Evolutionary conservation across 2,888 invertebrate species (phyloP), one percentile per base, ranked within the genome.

Genomic region (Agonopterix arenella): DNA sequence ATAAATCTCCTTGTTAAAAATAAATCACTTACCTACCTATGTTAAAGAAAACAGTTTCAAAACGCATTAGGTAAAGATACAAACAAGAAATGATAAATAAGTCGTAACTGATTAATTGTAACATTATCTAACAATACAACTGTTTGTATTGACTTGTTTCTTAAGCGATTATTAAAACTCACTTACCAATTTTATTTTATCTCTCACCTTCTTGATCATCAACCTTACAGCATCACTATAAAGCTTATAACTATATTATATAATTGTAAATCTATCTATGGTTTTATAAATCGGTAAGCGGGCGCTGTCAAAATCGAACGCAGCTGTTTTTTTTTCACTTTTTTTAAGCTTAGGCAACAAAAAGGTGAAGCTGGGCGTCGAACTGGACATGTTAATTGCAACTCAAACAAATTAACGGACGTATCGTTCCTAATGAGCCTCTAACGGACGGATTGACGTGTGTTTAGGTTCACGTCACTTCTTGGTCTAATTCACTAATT

Each of bases 331-430:
- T 60, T 62, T 60, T 59, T 56, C 57, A 51, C 55, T 60, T 61
- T 43, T 62, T 61, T 61, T 56, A 51, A 61, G 64, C 68, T 68
- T 64, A 67, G 64, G 62, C 57, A 66, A 72, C 28, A 64, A 72
- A 73, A 76, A 71, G 67, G 59, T 60, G 58, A 54, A 45, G 68
- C 64, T 64, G 69, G 73, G 63, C 76, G 65, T 80, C 72, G 76
- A 72, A 65, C 76, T 70, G 67, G 84, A 80, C 79, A 79, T 69
- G 79, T 80, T 85, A 84, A 85, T 85, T 84, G 80, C 81, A 81
- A 77, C 71, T 80, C 79, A 83, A 84, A 85, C 80, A 84, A 82
- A 81, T 81, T 80, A 84, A 82, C 76, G 72, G 75, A 74, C 70
- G 68, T 80, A 84, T 83, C 77, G 74, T 61, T 75, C 76, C 77